Percentiles rank a stretch among this genome's conserved stretches.
These are phyloP conservation scores for Petrocephalus microphthalmus DNA, from an alignment of 2,113 vertebrate species.

Conservation along the genomic window DNA sequence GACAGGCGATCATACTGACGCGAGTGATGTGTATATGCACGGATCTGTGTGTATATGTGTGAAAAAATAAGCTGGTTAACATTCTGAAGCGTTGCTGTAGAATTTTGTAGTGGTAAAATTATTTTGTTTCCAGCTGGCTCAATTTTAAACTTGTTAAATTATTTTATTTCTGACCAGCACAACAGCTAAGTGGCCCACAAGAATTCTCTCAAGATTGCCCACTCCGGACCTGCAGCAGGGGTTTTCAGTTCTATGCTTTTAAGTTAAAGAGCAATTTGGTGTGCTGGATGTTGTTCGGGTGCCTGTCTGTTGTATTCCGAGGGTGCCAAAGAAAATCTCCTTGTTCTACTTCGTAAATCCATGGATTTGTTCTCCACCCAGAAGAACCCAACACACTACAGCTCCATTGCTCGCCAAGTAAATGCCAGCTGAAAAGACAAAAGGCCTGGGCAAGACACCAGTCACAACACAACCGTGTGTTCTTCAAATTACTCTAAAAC, in stretches of 20 bases:
- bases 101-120: no score
- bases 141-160: no score
- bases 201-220: not conserved
- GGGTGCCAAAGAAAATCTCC: not conserved
- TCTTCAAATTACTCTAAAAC: not conserved
- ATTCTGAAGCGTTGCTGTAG: no score
- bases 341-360: not conserved
- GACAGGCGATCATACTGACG: not conserved
- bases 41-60: not conserved
- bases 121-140: no score
- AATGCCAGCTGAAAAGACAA: not conserved
- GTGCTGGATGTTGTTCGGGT: not conserved
- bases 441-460: not conserved
- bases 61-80: no score
- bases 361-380: not conserved
- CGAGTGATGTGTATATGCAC: not conserved
- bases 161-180: no score
- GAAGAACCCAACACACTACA: not conserved
- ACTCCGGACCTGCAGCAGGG: not conserved
- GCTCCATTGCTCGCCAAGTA: not conserved
- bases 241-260: not conserved
- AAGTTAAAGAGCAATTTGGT: not conserved
- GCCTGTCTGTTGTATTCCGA: not conserved
- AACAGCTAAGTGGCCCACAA: no score
- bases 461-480: not conserved